Conservation (phyloP, 2,888 invertebrate species). For the Ceraclea dissimilis region DNA sequence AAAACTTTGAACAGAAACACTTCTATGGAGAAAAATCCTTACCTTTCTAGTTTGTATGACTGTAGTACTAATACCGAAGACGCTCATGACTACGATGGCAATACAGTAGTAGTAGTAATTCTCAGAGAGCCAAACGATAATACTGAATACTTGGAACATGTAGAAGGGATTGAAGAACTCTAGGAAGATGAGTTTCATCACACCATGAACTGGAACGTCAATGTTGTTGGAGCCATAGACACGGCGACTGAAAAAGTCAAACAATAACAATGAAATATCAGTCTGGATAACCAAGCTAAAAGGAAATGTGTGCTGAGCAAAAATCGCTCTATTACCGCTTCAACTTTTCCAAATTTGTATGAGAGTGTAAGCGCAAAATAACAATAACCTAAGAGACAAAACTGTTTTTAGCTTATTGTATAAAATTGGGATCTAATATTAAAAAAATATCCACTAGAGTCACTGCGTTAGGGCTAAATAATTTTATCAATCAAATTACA, state of each 20-base stretch:
- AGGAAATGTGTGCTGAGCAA: too few relatives aligned
- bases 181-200: slow-evolving; percentile 63
- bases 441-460: too few relatives aligned
- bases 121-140: slow-evolving; percentile 82
- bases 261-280: neutral
- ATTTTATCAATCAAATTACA: too few relatives aligned
- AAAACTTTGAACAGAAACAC: too few relatives aligned
- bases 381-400: too few relatives aligned
- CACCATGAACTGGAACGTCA: slow-evolving; percentile 66
- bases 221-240: slow-evolving; percentile 83
- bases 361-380: too few relatives aligned
- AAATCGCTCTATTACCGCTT: too few relatives aligned
- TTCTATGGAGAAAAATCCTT: slow-evolving; percentile 27
- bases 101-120: slow-evolving; percentile 85
- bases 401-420: too few relatives aligned
- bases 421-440: too few relatives aligned
- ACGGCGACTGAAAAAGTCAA: slow-evolving; percentile 50
- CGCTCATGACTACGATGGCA: slow-evolving; percentile 78
- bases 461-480: too few relatives aligned
- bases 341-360: too few relatives aligned
- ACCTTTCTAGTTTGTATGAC: slow-evolving; percentile 80
- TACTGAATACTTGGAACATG: slow-evolving; percentile 90
- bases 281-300: too few relatives aligned
- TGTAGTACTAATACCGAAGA: slow-evolving; percentile 74
- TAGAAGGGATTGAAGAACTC: slow-evolving; percentile 93